These are phyloP conservation scores for Hybos culiciformis DNA, from an alignment of 2,888 invertebrate species.

Conservation along the genomic window DNA sequence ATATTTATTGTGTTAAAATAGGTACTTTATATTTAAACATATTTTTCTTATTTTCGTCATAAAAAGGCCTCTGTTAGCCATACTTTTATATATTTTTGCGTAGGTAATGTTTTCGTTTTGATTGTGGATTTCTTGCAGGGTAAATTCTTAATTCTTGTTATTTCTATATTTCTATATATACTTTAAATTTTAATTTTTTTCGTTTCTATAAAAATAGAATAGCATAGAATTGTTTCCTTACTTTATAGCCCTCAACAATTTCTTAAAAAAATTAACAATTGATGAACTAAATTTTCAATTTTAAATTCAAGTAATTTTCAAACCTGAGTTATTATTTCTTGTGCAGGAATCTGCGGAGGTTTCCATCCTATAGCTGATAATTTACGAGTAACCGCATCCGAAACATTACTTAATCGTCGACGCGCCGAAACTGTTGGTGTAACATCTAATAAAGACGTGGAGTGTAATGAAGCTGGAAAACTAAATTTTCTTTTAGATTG, in stretches of 20 bases:
- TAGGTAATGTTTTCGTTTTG: too few species aligned
- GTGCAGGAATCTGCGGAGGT: conserved; percentile 40
- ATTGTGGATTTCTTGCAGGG: too few species aligned
- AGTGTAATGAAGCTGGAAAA: conserved; percentile 41
- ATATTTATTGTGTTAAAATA: too few species aligned
- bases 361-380: conserved; percentile 62
- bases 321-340: conserved; percentile 41
- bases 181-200: too few species aligned
- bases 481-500: conserved; percentile 41
- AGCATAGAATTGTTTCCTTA: too few species aligned
- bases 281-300: neutral
- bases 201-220: too few species aligned
- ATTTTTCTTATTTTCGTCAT: too few species aligned
- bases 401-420: conserved; percentile 62
- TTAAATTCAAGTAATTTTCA: neutral
- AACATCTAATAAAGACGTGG: conserved; percentile 27
- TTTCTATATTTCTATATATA: too few species aligned
- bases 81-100: too few species aligned
- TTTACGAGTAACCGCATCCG: conserved; percentile 60
- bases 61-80: too few species aligned
- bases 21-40: too few species aligned
- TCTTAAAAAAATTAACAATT: neutral
- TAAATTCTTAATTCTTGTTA: too few species aligned
- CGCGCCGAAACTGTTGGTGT: conserved; percentile 34
- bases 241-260: neutral